These are phyloP conservation scores for Lycaena phlaeas DNA, from an alignment of 2,888 invertebrate genomes.

Conservation along the genomic window DNA sequence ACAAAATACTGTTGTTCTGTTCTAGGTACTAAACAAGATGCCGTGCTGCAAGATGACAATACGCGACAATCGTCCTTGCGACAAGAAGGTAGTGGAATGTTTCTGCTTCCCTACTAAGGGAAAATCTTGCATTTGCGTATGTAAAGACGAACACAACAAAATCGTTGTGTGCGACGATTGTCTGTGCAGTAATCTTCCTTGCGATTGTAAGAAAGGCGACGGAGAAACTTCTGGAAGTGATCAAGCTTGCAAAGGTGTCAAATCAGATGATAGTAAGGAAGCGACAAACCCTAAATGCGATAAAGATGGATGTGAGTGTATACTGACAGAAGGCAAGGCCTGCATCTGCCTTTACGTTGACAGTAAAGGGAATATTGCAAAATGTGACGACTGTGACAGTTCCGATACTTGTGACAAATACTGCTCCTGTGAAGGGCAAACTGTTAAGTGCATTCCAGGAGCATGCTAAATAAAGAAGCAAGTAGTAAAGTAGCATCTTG, in stretches of 20 bases:
- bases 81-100: conserved; percentile 27
- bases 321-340: conserved; percentile 14
- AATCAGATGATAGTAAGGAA: too few relatives aligned
- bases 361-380: conserved; percentile 19
- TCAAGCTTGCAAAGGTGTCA: too few relatives aligned
- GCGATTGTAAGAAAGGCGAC: conserved; percentile 5
- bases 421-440: too few relatives aligned
- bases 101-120: conserved; percentile 30
- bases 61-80: not conserved
- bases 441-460: too few relatives aligned
- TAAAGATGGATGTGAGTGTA: conserved; percentile 7
- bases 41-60: conserved; percentile 30
- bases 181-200: not conserved
- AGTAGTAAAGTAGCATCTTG: too few relatives aligned
- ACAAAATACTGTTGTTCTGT: too few relatives aligned
- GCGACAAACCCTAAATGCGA: conserved; percentile 9
- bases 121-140: conserved; percentile 29
- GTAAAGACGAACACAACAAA: conserved; percentile 23
- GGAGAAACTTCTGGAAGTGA: not conserved
- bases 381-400: conserved; percentile 29
- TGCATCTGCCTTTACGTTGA: conserved; percentile 23
- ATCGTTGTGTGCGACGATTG: conserved; percentile 28
- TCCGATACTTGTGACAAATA: too few relatives aligned
- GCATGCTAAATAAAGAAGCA: too few relatives aligned
- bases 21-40: too few relatives aligned